A percentile compares a stretch with the other conserved stretches of the same genome.
Conservation (phyloP, 2,888 invertebrate genomes). For the Furcula furcula region DNA sequence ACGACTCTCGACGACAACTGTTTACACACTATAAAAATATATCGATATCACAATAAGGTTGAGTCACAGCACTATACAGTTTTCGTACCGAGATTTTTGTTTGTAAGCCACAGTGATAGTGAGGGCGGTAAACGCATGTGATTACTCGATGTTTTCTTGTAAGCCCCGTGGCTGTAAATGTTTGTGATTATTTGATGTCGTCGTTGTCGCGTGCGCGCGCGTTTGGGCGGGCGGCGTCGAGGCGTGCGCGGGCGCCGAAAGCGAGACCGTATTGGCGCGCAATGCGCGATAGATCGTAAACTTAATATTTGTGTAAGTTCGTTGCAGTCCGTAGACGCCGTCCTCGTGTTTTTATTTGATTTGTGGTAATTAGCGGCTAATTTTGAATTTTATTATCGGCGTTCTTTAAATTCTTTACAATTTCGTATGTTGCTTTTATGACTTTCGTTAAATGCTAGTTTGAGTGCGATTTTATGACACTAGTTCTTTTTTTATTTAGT, state of each 20-base stretch:
- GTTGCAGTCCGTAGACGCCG: slow-evolving; percentile 31
- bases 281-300: slow-evolving; percentile 48
- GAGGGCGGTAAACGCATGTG: no score
- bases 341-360: background rate
- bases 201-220: slow-evolving; percentile 23
- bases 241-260: slow-evolving; percentile 72
- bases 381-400: background rate
- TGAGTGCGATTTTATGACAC: background rate
- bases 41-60: slow-evolving; percentile 22
- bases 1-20: slow-evolving; percentile 33
- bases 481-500: no score
- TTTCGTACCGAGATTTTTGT: no score
- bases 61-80: slow-evolving; percentile 27
- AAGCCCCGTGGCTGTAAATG: background rate
- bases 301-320: slow-evolving; percentile 61
- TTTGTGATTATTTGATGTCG: slow-evolving; percentile 2
- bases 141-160: no score
- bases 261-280: slow-evolving; percentile 61
- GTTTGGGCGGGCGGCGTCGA: slow-evolving; percentile 72
- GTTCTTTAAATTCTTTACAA: background rate
- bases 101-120: no score
- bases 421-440: background rate
- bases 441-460: background rate
- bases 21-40: slow-evolving; percentile 32
- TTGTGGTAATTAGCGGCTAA: background rate